Percentiles rank a stretch among this genome's conserved stretches.
Conservation (phyloP, 2,888 invertebrate genomes). For the Tachina grossa region DNA sequence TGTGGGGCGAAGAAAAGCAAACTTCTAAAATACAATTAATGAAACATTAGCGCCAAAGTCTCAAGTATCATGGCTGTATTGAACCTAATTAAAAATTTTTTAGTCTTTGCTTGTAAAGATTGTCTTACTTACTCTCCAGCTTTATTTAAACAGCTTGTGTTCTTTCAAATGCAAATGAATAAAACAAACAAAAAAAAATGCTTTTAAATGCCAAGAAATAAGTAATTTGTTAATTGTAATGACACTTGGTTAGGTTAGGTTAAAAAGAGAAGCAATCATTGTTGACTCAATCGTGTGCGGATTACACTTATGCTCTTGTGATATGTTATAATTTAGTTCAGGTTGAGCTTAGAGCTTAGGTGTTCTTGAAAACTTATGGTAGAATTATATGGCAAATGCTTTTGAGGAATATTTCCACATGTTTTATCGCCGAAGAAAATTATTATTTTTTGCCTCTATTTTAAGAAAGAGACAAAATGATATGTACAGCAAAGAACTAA, state of each 20-base stretch:
- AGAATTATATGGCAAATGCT: no score
- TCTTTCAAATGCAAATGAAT: slow-evolving; percentile 26
- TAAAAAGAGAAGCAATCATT: no score
- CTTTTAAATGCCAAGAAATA: not conserved
- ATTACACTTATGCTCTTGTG: not conserved
- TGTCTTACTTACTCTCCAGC: slow-evolving; percentile 13
- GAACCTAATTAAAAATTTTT: slow-evolving; percentile 59
- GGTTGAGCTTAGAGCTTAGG: no score
- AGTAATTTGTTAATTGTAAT: not conserved
- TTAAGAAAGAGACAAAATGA: no score
- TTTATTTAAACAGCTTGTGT: slow-evolving; percentile 47
- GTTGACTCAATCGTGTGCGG: no score
- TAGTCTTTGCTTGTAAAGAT: not conserved
- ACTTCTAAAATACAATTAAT: slow-evolving; percentile 52
- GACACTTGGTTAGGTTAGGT: no score
- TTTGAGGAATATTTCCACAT: no score
- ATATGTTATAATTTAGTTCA: not conserved
- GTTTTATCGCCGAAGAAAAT: no score
- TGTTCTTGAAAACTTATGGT: no score
- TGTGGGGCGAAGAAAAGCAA: not conserved
- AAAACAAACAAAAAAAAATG: not conserved
- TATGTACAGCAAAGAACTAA: no score
- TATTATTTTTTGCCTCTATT: no score
- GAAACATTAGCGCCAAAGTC: slow-evolving; percentile 52
- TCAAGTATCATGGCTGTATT: slow-evolving; percentile 58